phyloP scores from a whole-genome alignment of 2,797 vertebrate genomes.

The Amblyopsis hoosieri region DNA sequence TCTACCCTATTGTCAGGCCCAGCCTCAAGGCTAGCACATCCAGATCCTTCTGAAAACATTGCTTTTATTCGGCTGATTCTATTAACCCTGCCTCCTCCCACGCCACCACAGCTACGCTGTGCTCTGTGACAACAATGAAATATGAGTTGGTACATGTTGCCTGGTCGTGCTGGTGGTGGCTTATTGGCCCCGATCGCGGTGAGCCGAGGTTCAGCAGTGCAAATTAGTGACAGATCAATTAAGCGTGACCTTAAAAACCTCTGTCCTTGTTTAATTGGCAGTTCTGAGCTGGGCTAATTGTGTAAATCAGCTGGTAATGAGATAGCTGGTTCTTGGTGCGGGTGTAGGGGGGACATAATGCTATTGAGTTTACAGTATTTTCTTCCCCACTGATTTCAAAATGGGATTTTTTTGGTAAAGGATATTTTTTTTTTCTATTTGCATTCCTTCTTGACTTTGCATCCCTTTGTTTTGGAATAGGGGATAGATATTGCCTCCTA shows the following conservation, averaged over 20 bases:
- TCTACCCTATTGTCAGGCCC: slow-evolving; percentile 66
- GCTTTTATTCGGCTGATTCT: slow-evolving; percentile 58
- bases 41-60: slow-evolving; percentile 55
- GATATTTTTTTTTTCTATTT: slow-evolving; percentile 26
- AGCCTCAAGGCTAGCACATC: slow-evolving; percentile 73
- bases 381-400: slow-evolving; percentile 14
- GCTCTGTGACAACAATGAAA: slow-evolving; percentile 55
- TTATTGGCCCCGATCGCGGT: slow-evolving; percentile 58
- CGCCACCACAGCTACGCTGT: slow-evolving; percentile 44
- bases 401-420: slow-evolving; percentile 6
- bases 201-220: slow-evolving; percentile 68
- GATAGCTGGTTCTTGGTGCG: slow-evolving; percentile 86
- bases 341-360: slow-evolving; percentile 85
- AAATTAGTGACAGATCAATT: slow-evolving; percentile 86
- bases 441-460: slow-evolving; percentile 24
- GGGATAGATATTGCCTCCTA: slow-evolving; percentile 31
- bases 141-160: slow-evolving; percentile 55
- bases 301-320: slow-evolving; percentile 90
- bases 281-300: slow-evolving; percentile 83
- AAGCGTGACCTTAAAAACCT: slow-evolving; percentile 86
- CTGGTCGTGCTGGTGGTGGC: slow-evolving; percentile 66
- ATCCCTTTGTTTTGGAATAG: slow-evolving; percentile 22
- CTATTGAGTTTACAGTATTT: slow-evolving; percentile 54
- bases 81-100: slow-evolving; percentile 59
- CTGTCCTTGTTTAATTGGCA: slow-evolving; percentile 90